Evolutionary conservation across 2,113 vertebrate species (phyloP), one percentile per base, ranked within the genome.

Genomic region (Agapornis roseicollis): DNA sequence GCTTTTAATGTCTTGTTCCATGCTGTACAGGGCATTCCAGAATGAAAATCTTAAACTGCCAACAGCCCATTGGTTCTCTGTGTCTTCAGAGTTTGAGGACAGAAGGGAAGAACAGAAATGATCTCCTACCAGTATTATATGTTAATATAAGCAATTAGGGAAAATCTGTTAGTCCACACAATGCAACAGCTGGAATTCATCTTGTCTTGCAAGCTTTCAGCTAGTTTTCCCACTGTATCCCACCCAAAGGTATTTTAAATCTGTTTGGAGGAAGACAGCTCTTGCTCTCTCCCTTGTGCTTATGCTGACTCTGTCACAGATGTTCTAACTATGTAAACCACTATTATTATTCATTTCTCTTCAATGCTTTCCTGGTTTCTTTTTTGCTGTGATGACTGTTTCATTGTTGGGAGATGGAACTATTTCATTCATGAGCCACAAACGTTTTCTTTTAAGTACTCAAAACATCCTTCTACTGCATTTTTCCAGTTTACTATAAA

Each of bases 351-450:
- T 66, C 64, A 52, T 90, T 64, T 35, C 50, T 80, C 44, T 87
- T 41, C n/a, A 87, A 29, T 77, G 15, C 63, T 88, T 88, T 47
- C 33, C 58, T 72, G 23, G 37, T 94, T 95, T 94, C 82, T 47
- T 72, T 94, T 93, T 92, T 86, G 39, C 90, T 84, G 64, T 41
- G 64, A 78, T 4, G 2, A 3, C 83, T 94, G n/a, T 49, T 63
- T 81, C 3, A 2, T 73, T 74, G n/a, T 71, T 87, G 74, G 37
- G 76, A 83, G 76, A 60, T 80, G 55, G 55, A 90, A 17, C 55
- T 78, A 35, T 92, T 95, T 94, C 83, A 92, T 92, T 94, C 85
- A 74, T 55, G 37, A 69, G 17, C 60, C 83, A 80, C 88, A 89
- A 95, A 61, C 90, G 83, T 90, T 96, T 92, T 86, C 49, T 80